Conservation (phyloP, 2,888 invertebrate genomes). For the Lacanobia oleracea region DNA sequence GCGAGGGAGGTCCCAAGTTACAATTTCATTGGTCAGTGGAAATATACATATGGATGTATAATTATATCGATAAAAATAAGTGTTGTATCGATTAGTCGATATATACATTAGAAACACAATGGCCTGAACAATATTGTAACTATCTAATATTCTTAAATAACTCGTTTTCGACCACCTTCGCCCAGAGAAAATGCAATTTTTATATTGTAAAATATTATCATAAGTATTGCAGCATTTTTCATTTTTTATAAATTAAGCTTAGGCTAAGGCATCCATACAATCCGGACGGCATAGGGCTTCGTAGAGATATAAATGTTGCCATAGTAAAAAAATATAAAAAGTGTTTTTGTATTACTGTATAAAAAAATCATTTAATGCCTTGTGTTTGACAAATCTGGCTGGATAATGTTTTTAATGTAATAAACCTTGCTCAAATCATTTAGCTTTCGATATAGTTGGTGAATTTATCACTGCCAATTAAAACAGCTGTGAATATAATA, state of each 20-base stretch:
- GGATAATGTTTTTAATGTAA: slow-evolving; percentile 44
- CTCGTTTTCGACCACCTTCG: slow-evolving; percentile 45
- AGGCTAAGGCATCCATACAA: slow-evolving; percentile 80
- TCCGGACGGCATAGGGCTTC: slow-evolving; percentile 73
- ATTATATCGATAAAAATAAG: slow-evolving; percentile 27
- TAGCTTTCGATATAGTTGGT: slow-evolving; percentile 45
- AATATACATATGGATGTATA: slow-evolving; percentile 41
- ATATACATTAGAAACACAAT: slow-evolving; percentile 30
- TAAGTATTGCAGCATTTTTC: slow-evolving; percentile 76
- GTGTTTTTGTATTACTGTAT: slow-evolving; percentile 73
- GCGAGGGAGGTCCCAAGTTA: slow-evolving; percentile 35
- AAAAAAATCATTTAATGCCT: slow-evolving; percentile 52
- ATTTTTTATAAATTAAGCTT: slow-evolving; percentile 76
- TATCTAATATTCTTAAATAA: slow-evolving; percentile 15
- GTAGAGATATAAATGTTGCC: slow-evolving; percentile 84
- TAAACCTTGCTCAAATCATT: slow-evolving; percentile 59
- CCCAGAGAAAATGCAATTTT: slow-evolving; percentile 73
- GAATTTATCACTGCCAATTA: slow-evolving; percentile 58
- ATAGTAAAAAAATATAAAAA: slow-evolving; percentile 79
- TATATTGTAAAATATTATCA: slow-evolving; percentile 74
- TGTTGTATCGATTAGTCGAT: slow-evolving; percentile 52
- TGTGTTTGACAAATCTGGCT: slow-evolving; percentile 65
- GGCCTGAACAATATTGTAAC: slow-evolving; percentile 37
- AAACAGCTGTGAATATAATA: slow-evolving; percentile 27
- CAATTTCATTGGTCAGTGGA: slow-evolving; percentile 18